Evolutionary conservation across 2,113 vertebrate species (phyloP).

Genomic region (Cricetomys ansorgei): DNA sequence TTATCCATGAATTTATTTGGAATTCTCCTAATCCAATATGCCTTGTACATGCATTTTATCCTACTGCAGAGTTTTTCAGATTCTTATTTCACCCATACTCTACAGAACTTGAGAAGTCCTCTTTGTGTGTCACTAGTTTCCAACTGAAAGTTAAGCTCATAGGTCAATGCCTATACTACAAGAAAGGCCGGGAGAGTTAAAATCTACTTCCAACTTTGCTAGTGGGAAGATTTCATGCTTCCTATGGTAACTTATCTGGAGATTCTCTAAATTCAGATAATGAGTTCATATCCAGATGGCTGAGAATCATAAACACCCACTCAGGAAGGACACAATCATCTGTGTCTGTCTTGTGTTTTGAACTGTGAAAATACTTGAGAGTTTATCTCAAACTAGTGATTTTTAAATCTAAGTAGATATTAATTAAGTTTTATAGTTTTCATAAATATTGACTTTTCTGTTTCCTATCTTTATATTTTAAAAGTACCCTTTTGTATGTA

Average conservation of each 20-base stretch:
- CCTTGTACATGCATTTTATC: neutral
- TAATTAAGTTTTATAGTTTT: neutral
- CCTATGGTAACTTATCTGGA: neutral
- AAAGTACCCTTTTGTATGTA: neutral
- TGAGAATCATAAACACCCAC: neutral
- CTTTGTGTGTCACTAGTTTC: neutral
- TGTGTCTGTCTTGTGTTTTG: neutral
- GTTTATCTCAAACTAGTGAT: constrained; percentile 22
- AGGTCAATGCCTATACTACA: neutral
- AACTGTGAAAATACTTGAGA: neutral
- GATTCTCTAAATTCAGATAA: constrained; percentile 18
- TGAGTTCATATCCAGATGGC: neutral
- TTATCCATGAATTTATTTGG: too few species aligned
- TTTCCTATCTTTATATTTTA: constrained; percentile 39
- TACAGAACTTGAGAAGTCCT: neutral
- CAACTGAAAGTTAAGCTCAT: neutral
- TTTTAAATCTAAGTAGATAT: neutral
- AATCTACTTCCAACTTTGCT: neutral
- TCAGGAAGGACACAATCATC: neutral
- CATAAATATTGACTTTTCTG: constrained; percentile 32
- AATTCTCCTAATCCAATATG: neutral
- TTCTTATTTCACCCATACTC: neutral
- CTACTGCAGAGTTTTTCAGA: neutral
- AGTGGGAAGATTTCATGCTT: neutral
- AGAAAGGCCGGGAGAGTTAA: neutral